phyloP scores from a whole-genome alignment of 2,113 vertebrate genomes.

The Halcyon senegalensis region DNA sequence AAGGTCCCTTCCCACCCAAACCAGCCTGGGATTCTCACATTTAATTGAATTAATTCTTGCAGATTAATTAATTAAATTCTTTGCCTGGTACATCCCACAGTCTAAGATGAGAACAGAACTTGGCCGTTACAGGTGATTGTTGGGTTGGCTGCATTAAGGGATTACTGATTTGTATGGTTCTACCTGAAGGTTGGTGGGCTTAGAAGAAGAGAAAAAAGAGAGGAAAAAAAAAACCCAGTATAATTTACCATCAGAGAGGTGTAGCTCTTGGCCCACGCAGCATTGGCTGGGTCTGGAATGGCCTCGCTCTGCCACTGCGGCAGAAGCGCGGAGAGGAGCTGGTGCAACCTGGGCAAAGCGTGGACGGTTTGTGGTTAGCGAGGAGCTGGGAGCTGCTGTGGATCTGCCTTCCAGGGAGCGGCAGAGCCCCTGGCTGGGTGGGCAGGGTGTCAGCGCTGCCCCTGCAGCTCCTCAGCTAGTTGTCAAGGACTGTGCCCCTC shows the following conservation, averaged over 20 bases:
- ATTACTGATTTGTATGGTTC: accelerated
- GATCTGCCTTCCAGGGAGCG: accelerated
- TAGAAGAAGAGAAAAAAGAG: background rate
- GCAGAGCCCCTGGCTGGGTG: background rate
- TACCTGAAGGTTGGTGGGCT: background rate
- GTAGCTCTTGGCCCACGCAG: constrained; percentile 69
- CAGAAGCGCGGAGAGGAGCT: constrained; percentile 28
- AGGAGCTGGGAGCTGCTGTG: accelerated
- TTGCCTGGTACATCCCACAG: accelerated
- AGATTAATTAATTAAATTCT: too few relatives aligned
- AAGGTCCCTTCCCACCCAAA: background rate
- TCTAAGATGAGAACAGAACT: accelerated
- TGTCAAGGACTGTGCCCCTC: background rate
- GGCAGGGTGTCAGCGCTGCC: background rate
- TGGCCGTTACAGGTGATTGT: accelerated
- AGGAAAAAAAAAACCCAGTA: background rate
- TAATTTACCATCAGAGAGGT: constrained; percentile 41
- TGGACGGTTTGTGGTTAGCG: too few relatives aligned
- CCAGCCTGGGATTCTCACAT: background rate
- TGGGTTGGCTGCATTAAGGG: background rate
- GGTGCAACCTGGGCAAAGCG: background rate
- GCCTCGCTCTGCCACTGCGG: constrained; percentile 60
- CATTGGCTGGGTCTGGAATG: constrained; percentile 80
- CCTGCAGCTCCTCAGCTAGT: background rate
- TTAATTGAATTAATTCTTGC: background rate